Base-by-base conservation (phyloP, 2,888 invertebrate genomes). In the Philaethria dido region DNA sequence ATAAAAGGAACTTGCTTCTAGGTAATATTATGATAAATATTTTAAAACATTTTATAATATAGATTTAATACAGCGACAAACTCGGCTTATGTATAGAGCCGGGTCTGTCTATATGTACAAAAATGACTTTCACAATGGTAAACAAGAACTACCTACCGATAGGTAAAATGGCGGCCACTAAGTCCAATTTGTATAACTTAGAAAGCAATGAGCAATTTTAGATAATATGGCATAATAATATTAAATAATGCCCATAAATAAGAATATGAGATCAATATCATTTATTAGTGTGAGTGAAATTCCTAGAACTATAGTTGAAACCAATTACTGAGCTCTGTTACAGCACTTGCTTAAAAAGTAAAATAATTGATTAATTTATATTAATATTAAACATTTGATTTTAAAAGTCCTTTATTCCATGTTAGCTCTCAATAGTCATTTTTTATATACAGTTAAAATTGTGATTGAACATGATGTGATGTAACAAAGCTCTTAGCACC, bases 251-350 rank as follows among this genome's bases (percentile, higher is more conserved):
- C 83, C 82, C 84, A 88, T 87, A 85, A 88, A 88, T 87, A 84
- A 85, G 80, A 50, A 85, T 82, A 89, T 90, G 91, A 90, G 90
- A 90, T 90, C 90, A 90, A 86, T 86, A 86, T 85, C 85, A 80
- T 72, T 72, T 64, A 69, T 70, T 69, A 72, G 72, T 68, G 71
- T 66, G 66, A 69, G 52, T 70, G 67, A 68, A 69, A 69, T 69
- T 64, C 63, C 64, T 55, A 74, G 54, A 73, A 70, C 72, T 48
- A 57, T n/a, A 25, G 42, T 44, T 48, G 14, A 48, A 25, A 39
- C 20, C 33, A 59, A 59, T 64, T 45, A 48, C 22, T 25, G 54
- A 62, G 62, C 48, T 55, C 55, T 57, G 66, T 67, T 29, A 66
- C 45, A 45, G 45, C 45, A 60, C 45, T n/a, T 18, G 16, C 3